Evolutionary conservation across 2,888 invertebrate species (phyloP), one percentile per base, ranked within the genome.

Genomic region (Prenolepis imparis): DNA sequence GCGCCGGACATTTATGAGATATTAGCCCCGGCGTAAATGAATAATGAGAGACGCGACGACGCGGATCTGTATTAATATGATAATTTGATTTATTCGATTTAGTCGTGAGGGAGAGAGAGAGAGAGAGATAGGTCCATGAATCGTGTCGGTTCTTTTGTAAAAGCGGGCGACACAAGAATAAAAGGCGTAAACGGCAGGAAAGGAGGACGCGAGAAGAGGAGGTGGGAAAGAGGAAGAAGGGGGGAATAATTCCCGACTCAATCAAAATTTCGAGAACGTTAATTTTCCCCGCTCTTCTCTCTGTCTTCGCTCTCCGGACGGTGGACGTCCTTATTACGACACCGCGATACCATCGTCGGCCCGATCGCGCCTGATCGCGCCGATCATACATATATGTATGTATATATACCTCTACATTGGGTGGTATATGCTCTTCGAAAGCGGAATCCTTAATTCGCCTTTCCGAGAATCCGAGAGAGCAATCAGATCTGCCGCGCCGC

Each of bases 31-130:
- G 74, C 81, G 63, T 66, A 83, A 84, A 84, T 88, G 89, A 90
- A 87, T 90, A 89, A 90, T 85, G 82, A 84, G 82, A 86, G n/a
- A n/a, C 48, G 48, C 87, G 89, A 90, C 86, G 89, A 90, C 89
- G 87, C 88, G 90, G n/a, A n/a, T 64, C 80, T 85, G 82, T 89
- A 90, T 90, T 90, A 90, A 90, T 90, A 90, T 90, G 89, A 89
- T 90, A 90, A 90, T 90, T 89, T 85, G 85, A 77, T 83, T 77
- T 70, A 70, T 64, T 52, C 41, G 78, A 78, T 80, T 48, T 61
- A 24, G 36, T 32, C 28, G 48, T 32, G 28, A 32, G 28, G 3
- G 36, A 3, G 36, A 36, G 36, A 36, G 5, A 6, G 5, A 5
- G 36, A 36, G 12, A 32, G 41, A 21, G 39, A 44, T 32, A 8